Evolutionary conservation across 1,140 invertebrate genomes (phyloP).

Genomic region (Drosophila carrolli): DNA sequence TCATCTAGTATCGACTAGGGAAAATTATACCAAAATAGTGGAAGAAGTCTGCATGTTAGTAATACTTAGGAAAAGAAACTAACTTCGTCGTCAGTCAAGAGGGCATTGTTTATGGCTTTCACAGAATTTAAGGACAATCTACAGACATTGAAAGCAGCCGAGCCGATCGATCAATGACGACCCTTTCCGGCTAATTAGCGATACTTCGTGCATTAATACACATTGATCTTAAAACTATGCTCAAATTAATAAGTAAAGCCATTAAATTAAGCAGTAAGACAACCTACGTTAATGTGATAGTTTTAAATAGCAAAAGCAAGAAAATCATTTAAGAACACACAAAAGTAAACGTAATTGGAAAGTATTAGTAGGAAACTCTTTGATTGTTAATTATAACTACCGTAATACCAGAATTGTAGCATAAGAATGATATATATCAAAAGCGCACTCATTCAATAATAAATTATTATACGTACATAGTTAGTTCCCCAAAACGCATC

Average conservation of each 20-base stretch:
- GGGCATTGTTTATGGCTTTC: conserved; percentile 9
- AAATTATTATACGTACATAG: conserved; percentile 15
- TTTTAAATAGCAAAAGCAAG: conserved; percentile 16
- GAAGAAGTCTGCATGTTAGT: conserved; percentile 36
- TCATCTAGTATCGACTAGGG: conserved; percentile 25
- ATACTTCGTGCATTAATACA: conserved; percentile 1
- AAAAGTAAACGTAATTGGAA: conserved; percentile 27
- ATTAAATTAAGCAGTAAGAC: conserved; percentile 17
- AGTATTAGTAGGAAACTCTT: conserved; percentile 36
- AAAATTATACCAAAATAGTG: conserved; percentile 43
- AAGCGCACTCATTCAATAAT: conserved; percentile 16
- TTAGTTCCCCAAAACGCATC: conserved; percentile 14
- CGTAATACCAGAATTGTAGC: conserved; percentile 2
- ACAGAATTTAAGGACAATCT: conserved; percentile 27
- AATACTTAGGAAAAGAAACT: conserved; percentile 17
- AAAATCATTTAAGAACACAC: conserved; percentile 2
- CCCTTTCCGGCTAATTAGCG: conserved; percentile 5
- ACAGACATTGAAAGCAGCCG: conserved; percentile 1
- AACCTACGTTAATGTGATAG: conserved; percentile 18
- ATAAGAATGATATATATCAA: background rate
- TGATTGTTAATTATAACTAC: conserved; percentile 29
- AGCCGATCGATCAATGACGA: conserved; percentile 13
- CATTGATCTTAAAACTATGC: conserved; percentile 29
- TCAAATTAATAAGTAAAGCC: conserved; percentile 17
- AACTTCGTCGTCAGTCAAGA: conserved; percentile 12